Evolutionary conservation across 1,140 invertebrate genomes (phyloP).

Genomic region (Lerema accius): DNA sequence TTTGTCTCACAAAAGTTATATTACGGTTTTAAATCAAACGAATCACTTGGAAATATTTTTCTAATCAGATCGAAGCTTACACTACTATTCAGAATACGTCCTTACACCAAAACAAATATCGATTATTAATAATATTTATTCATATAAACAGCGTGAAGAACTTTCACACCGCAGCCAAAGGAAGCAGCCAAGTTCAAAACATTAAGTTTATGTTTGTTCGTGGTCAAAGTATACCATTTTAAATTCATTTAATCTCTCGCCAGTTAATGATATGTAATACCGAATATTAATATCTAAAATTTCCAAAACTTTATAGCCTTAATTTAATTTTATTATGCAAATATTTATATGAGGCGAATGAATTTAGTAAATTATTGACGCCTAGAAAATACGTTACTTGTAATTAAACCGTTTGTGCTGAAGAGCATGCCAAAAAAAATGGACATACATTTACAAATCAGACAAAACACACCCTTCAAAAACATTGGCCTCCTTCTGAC

Average conservation of each 20-base stretch:
- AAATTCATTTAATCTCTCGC: neutral
- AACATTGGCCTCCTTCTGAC: too few species aligned
- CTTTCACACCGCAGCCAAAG: neutral
- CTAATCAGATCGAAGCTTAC: neutral
- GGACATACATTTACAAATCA: too few species aligned
- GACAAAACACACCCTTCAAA: too few species aligned
- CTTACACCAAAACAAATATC: neutral
- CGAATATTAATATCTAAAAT: neutral
- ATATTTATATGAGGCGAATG: too few species aligned
- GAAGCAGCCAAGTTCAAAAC: neutral
- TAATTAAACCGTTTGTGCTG: too few species aligned
- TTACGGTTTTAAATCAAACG: too few species aligned
- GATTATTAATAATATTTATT: constrained; percentile 1
- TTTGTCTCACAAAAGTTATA: too few species aligned
- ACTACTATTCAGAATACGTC: neutral
- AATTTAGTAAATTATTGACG: too few species aligned
- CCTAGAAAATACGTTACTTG: too few species aligned
- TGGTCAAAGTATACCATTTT: neutral
- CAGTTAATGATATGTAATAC: neutral
- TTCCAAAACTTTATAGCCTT: neutral
- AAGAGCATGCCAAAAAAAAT: too few species aligned
- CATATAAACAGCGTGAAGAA: neutral
- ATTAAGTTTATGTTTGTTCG: neutral
- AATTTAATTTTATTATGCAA: neutral
- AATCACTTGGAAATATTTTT: too few species aligned